A percentile compares a stretch with the other conserved stretches of the same genome.
These are phyloP conservation scores for Oscheius sp. DNA, from an alignment of 2,888 invertebrate species.

Conservation along the genomic window DNA sequence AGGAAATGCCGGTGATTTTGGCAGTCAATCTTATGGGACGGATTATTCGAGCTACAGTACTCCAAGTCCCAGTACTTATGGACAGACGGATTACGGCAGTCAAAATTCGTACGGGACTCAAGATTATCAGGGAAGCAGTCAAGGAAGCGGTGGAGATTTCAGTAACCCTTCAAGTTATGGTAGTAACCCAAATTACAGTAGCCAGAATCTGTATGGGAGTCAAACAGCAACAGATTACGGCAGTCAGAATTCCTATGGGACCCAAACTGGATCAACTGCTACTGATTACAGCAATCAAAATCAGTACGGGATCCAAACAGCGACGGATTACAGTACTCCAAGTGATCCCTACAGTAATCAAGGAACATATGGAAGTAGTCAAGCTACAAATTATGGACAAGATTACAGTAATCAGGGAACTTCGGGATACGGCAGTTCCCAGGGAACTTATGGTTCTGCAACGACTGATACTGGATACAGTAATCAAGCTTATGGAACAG, in stretches of 20 bases:
- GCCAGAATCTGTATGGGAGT: constrained; percentile 1
- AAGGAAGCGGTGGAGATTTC: background rate
- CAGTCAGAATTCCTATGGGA: background rate
- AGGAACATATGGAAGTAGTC: constrained; percentile 1
- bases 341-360: constrained; percentile 7
- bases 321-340: constrained; percentile 8
- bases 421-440: background rate
- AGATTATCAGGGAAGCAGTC: background rate
- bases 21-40: background rate
- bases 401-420: background rate
- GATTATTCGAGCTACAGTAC: background rate
- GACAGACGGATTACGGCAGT: background rate
- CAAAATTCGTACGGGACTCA: background rate
- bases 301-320: constrained; percentile 2
- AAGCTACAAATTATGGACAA: background rate
- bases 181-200: background rate
- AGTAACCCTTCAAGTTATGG: too few species aligned
- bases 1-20: background rate
- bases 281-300: background rate
- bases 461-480: constrained; percentile 5
- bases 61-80: background rate
- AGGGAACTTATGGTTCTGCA: background rate
- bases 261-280: background rate
- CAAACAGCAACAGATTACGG: constrained; percentile 3
- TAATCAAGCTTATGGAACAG: background rate